phyloP scores from a whole-genome alignment of 2,797 vertebrate genomes.

The Schizopygopsis malacanthus region DNA sequence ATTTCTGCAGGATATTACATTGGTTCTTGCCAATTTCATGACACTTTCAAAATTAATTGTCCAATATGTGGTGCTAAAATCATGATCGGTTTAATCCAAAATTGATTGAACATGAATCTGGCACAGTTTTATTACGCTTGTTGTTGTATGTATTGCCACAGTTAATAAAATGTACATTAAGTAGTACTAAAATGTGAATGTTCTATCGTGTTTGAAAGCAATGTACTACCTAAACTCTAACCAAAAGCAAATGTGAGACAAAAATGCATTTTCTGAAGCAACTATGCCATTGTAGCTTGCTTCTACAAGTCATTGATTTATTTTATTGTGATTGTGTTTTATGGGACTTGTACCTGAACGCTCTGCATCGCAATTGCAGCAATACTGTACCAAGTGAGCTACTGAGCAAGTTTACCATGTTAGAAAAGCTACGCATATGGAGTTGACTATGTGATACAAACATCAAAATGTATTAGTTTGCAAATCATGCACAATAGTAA shows the following conservation, averaged over 20 bases:
- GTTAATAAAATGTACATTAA: background rate
- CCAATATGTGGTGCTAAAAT: background rate
- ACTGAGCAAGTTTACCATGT: background rate
- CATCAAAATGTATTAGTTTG: background rate
- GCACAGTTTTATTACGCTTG: background rate
- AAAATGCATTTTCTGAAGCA: background rate
- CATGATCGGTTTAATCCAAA: background rate
- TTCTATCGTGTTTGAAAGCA: background rate
- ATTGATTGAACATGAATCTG: background rate
- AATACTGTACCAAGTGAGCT: background rate
- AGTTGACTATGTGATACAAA: background rate
- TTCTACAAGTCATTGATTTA: background rate
- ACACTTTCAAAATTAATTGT: background rate
- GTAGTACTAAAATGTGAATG: too few species aligned
- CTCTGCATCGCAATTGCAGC: background rate
- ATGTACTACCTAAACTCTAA: background rate
- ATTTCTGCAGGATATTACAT: background rate
- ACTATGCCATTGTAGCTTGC: background rate
- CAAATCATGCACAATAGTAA: background rate
- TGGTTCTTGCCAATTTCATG: background rate
- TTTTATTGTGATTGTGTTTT: background rate
- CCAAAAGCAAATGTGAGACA: background rate
- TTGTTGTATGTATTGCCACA: background rate
- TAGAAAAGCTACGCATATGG: background rate
- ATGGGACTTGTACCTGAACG: background rate